Percentiles rank a stretch among this genome's conserved stretches.
phyloP scores from a whole-genome alignment of 2,797 vertebrate genomes.

The Coendou prehensilis region DNA sequence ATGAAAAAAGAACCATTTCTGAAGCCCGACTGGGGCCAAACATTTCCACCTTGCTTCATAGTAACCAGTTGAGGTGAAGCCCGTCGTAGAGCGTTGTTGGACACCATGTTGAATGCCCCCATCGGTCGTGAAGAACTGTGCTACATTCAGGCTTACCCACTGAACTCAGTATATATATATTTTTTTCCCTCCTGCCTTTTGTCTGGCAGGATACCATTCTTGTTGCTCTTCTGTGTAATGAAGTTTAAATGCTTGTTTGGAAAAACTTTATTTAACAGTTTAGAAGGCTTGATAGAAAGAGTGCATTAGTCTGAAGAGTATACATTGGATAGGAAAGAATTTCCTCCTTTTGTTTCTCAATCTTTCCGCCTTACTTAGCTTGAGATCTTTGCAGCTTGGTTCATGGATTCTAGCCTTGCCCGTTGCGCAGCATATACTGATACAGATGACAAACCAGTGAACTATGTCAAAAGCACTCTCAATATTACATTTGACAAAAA shows the following conservation, averaged over 20 bases:
- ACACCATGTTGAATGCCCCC: constrained; percentile 92
- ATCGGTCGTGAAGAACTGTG: constrained; percentile 94
- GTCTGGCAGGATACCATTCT: constrained; percentile 92
- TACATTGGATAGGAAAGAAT: constrained; percentile 94
- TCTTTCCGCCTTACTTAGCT: constrained; percentile 93
- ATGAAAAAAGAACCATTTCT: constrained; percentile 93
- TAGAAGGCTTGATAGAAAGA: constrained; percentile 96
- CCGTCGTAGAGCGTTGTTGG: constrained; percentile 92
- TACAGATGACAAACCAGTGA: constrained; percentile 91
- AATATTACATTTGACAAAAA: constrained; percentile 92
- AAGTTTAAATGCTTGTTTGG: constrained; percentile 96
- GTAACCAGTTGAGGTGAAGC: constrained; percentile 93
- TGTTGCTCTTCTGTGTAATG: constrained; percentile 93
- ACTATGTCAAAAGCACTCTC: constrained; percentile 92
- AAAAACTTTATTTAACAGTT: constrained; percentile 96
- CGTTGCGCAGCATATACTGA: constrained; percentile 90
- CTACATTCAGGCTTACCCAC: constrained; percentile 93
- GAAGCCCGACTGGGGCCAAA: constrained; percentile 92
- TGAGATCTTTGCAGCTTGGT: constrained; percentile 94
- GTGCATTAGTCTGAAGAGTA: constrained; percentile 96
- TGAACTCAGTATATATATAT: constrained; percentile 93
- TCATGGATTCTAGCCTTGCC: constrained; percentile 93
- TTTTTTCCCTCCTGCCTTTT: constrained; percentile 92
- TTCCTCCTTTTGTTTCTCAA: constrained; percentile 92
- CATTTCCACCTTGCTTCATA: constrained; percentile 94